Conservation (phyloP, 2,888 invertebrate genomes). For the Amphipyra tragopoginis region DNA sequence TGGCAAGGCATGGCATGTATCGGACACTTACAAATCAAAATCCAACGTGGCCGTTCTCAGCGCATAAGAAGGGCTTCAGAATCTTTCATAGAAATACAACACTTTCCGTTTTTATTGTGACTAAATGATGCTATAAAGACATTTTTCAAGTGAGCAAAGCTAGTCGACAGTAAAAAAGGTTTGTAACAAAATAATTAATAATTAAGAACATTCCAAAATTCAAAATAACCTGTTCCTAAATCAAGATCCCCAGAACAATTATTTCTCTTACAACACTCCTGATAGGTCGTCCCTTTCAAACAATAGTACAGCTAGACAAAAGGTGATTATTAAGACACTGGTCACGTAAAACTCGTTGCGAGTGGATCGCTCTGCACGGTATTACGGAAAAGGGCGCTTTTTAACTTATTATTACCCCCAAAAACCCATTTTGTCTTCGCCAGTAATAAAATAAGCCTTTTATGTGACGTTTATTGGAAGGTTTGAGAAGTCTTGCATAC, state of each 20-base stretch:
- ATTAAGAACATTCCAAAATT: conserved; percentile 11
- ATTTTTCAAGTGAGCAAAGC: too few species aligned
- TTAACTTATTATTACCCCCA: conserved; percentile 79
- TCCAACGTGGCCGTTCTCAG: too few species aligned
- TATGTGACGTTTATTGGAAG: conserved; percentile 66
- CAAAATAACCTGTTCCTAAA: conserved; percentile 42
- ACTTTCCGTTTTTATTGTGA: too few species aligned
- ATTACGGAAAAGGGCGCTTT: conserved; percentile 78
- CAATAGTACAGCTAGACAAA: conserved; percentile 59
- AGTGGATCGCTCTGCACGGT: conserved; percentile 75
- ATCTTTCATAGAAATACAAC: too few species aligned
- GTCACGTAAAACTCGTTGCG: conserved; percentile 83
- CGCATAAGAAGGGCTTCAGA: too few species aligned
- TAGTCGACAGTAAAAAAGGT: too few species aligned
- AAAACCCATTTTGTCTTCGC: conserved; percentile 79
- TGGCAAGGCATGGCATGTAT: too few species aligned
- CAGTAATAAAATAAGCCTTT: conserved; percentile 67
- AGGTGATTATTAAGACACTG: conserved; percentile 72
- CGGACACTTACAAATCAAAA: too few species aligned
- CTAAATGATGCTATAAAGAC: too few species aligned
- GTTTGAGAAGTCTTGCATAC: conserved; percentile 48
- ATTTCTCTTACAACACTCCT: conserved; percentile 17
- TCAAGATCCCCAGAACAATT: conserved; percentile 23
- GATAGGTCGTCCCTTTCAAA: conserved; percentile 39
- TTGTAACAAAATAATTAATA: too few species aligned